Evolutionary conservation across 2,113 vertebrate genomes (phyloP), one percentile per base, ranked within the genome.

Genomic region (Nothobranchius kuhntae): DNA sequence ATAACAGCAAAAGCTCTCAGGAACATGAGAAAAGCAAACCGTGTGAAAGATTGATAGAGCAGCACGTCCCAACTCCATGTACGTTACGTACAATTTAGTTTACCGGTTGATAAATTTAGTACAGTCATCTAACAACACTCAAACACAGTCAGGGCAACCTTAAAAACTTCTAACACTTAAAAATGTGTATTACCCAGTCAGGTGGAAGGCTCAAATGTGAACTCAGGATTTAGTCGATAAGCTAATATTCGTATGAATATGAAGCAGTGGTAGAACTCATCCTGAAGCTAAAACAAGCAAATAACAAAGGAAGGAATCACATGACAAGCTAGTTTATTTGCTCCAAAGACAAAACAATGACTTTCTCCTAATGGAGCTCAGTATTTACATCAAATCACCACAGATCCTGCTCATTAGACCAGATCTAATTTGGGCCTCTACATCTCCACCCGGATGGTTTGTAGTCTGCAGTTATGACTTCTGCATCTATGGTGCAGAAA

Each of bases 1-100:
- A 74, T 53, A 77, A 48, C 9, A 2, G 24, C 30, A 56, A 73
- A 66, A 55, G 47, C n/a, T 65, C 68, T 30, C 4, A 46, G 61
- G 30, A 64, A 21, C 45, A 30, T 47, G 48, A 17, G 17, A 24
- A 21, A 75, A 65, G 40, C 53, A 54, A 66, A 42, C 6, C 35
- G 9, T 50, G 35, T 53, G 46, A 42, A 7, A n/a, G 11, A 9
- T 6, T 15, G 11, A 35, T 6, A 3, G 40, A n/a, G 40, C 7
- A 50, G 26, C 15, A 45, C 10, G 36, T 52, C 51, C 17, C 50
- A 46, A 42, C 15, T 14, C 13, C 11, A 24, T 14, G 26, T 51
- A 24, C 14, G 36, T 38, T 38, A 64, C 13, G 42, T 30, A 13
- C 35, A 17, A 9, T 35, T 35, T 14, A 53, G 46, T 61, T 53